Evolutionary conservation across 2,888 invertebrate species (phyloP).

Genomic region (Caradrina clavipalpis): DNA sequence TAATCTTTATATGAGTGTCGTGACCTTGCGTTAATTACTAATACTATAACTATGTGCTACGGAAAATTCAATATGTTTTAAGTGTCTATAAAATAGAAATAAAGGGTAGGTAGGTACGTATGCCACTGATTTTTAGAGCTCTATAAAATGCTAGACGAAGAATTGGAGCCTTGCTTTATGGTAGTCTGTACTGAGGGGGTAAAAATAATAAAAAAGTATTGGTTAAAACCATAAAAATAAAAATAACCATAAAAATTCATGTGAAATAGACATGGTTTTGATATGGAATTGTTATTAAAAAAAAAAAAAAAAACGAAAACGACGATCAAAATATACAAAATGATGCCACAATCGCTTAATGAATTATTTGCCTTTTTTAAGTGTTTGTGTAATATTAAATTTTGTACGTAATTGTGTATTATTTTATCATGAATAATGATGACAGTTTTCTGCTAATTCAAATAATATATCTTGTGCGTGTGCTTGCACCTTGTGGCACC

Average conservation of each 20-base stretch:
- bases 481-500: not conserved
- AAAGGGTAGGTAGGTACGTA: slow-evolving; percentile 13
- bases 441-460: not conserved
- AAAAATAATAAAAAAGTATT: not conserved
- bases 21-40: slow-evolving; percentile 62
- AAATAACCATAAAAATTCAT: no score
- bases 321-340: no score
- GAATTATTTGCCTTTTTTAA: slow-evolving; percentile 8
- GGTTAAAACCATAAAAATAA: not conserved
- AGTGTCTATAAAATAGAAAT: slow-evolving; percentile 29
- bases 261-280: no score
- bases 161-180: not conserved
- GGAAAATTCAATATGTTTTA: slow-evolving; percentile 42
- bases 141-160: slow-evolving; percentile 17
- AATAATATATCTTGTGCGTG: not conserved
- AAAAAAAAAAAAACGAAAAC: no score
- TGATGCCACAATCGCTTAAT: not conserved
- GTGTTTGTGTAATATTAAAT: not conserved
- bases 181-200: no score
- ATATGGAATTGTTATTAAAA: no score
- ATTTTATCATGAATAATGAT: not conserved
- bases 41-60: slow-evolving; percentile 38
- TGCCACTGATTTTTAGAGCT: slow-evolving; percentile 21
- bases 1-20: slow-evolving; percentile 54
- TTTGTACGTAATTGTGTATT: not conserved